Percentiles rank a stretch among this genome's conserved stretches.
Conservation (phyloP, 2,113 vertebrate genomes). For the Cnemophilus loriae region DNA sequence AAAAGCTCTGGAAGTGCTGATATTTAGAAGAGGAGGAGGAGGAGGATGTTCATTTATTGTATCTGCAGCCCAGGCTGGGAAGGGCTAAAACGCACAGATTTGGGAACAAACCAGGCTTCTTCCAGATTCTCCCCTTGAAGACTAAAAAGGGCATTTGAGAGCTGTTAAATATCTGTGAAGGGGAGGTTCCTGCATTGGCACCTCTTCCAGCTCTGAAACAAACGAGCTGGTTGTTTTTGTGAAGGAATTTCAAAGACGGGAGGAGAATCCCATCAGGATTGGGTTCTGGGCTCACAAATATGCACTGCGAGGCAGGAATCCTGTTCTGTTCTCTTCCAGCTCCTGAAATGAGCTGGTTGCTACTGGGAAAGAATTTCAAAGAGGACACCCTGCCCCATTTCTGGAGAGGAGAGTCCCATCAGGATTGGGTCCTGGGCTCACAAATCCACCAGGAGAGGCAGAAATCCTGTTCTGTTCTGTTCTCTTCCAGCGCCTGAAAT, state of each 20-base stretch:
- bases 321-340: too few species aligned
- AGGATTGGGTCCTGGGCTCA: background rate
- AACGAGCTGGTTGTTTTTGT: too few species aligned
- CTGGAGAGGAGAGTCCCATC: background rate
- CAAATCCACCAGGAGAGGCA: accelerated
- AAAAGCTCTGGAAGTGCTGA: background rate
- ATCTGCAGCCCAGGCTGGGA: background rate
- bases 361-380: background rate
- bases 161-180: background rate
- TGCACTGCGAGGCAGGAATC: accelerated
- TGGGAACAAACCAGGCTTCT: background rate
- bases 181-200: background rate
- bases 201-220: background rate
- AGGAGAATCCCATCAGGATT: background rate
- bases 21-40: background rate
- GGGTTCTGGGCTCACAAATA: background rate
- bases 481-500: background rate
- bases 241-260: too few species aligned
- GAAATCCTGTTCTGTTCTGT: background rate
- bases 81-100: background rate
- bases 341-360: background rate
- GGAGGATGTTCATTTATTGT: background rate
- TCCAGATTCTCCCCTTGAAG: background rate
- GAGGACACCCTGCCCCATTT: background rate
- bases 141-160: background rate